Conservation (phyloP, 2,888 invertebrate species). For the Pandemis heparana region DNA sequence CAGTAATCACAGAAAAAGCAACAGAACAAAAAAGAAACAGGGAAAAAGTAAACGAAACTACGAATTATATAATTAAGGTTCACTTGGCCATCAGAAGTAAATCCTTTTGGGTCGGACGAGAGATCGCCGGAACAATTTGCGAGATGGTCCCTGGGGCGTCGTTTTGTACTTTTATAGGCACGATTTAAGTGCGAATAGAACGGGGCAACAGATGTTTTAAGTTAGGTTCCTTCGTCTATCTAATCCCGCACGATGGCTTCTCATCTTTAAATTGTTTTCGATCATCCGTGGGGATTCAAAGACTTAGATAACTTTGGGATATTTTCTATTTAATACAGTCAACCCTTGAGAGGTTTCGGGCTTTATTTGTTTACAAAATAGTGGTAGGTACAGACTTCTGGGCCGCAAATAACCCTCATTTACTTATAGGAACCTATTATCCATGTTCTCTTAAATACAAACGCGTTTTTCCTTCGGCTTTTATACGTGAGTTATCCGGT, state of each 20-base stretch:
- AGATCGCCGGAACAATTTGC: slow-evolving; percentile 52
- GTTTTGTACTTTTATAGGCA: slow-evolving; percentile 45
- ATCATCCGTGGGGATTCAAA: slow-evolving; percentile 11
- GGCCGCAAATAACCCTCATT: neutral
- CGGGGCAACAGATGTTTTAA: slow-evolving; percentile 42
- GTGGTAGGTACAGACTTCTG: neutral
- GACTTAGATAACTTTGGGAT: slow-evolving; percentile 9
- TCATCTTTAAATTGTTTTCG: slow-evolving; percentile 38
- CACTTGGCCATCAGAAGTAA: slow-evolving; percentile 64
- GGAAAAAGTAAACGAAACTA: slow-evolving; percentile 55
- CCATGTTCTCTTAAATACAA: neutral
- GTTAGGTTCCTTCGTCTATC: slow-evolving; percentile 35
- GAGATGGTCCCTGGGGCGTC: slow-evolving; percentile 48
- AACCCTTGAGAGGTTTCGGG: neutral
- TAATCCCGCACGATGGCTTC: slow-evolving; percentile 39
- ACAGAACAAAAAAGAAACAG: slow-evolving; percentile 47
- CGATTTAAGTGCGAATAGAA: slow-evolving; percentile 44
- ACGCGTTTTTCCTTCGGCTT: no score
- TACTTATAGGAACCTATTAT: neutral
- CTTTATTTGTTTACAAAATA: neutral
- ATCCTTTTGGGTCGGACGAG: slow-evolving; percentile 56
- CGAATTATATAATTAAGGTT: slow-evolving; percentile 65
- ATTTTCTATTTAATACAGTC: slow-evolving; percentile 2
- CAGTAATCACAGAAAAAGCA: slow-evolving; percentile 47
- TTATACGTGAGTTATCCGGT: no score